A percentile compares a stretch with the other conserved stretches of the same genome.
phyloP scores from a whole-genome alignment of 35 echinoderm and acorn worm species.

The Hemicentrotus pulcherrimus region DNA sequence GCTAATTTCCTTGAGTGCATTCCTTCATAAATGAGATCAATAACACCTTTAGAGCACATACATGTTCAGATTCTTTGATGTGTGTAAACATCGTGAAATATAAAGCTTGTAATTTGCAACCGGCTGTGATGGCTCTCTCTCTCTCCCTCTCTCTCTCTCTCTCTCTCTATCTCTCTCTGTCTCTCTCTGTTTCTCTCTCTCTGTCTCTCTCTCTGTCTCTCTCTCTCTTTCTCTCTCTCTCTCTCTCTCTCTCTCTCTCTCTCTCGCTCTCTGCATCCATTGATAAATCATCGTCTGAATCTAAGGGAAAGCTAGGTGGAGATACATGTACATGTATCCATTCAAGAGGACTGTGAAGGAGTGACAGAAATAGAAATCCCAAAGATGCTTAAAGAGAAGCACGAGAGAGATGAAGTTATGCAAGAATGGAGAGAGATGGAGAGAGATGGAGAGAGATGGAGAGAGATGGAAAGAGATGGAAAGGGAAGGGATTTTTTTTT shows the following conservation, averaged over 20 bases:
- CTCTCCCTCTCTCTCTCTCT: background rate
- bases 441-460: background rate
- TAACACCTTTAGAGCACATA: background rate
- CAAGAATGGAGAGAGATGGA: background rate
- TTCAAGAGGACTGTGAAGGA: background rate
- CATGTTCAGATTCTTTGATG: background rate
- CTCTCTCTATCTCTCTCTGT: too few relatives aligned
- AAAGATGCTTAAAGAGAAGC: background rate
- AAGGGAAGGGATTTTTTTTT: background rate
- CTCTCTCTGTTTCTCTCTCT: too few relatives aligned
- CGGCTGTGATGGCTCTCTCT: background rate
- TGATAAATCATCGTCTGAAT: background rate
- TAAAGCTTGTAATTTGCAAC: background rate
- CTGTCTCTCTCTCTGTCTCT: too few relatives aligned
- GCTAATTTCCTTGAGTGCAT: background rate
- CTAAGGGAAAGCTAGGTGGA: background rate
- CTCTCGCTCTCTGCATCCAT: background rate
- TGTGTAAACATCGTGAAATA: background rate
- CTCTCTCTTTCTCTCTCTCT: background rate
- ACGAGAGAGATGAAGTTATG: background rate
- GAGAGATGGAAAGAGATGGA: background rate
- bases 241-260: too few relatives aligned
- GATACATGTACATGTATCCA: background rate
- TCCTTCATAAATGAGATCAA: background rate
- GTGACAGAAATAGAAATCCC: background rate